Evolutionary conservation across 1,140 invertebrate genomes (phyloP), one percentile per base, ranked within the genome.

Genomic region (Mya arenaria): DNA sequence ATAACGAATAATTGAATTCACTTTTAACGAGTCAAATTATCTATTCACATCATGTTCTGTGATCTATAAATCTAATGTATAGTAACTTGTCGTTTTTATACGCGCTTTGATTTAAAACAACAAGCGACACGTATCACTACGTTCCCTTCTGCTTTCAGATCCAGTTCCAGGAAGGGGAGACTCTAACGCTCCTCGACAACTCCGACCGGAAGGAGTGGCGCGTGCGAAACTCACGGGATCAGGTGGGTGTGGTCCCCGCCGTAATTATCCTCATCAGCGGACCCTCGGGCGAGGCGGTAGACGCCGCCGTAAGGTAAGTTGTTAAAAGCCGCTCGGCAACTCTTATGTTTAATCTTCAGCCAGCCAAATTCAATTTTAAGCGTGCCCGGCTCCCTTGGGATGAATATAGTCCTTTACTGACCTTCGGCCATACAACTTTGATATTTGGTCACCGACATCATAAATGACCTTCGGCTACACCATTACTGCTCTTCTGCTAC

Each of bases 291-390:
- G 74, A 87, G 13, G 91, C 91, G 5, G 55, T 91, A 4, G 90
- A 92, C 58, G 89, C 87, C 28, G 91, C 89, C 30, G 83, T 90
- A 39, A 91, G 86, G 92, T 92, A 87, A 74, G 60, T 65, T 6
- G 2, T 56, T 15, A 25, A n/a, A 2, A 17, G 10, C 52, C 48
- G 48, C 48, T n/a, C 8, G 48, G 48, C 48, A 23, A 52, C 48
- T n/a, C n/a, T n/a, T n/a, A n/a, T n/a, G n/a, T n/a, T n/a, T n/a
- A n/a, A n/a, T n/a, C n/a, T n/a, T n/a, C n/a, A n/a, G n/a, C n/a
- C n/a, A n/a, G n/a, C n/a, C n/a, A n/a, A n/a, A n/a, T n/a, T n/a
- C n/a, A n/a, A n/a, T n/a, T n/a, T n/a, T n/a, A n/a, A n/a, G n/a
- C n/a, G n/a, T n/a, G n/a, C n/a, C n/a, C n/a, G n/a, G n/a, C n/a